phyloP scores from a whole-genome alignment of 1,140 invertebrate species.

The Magallana gigas region DNA sequence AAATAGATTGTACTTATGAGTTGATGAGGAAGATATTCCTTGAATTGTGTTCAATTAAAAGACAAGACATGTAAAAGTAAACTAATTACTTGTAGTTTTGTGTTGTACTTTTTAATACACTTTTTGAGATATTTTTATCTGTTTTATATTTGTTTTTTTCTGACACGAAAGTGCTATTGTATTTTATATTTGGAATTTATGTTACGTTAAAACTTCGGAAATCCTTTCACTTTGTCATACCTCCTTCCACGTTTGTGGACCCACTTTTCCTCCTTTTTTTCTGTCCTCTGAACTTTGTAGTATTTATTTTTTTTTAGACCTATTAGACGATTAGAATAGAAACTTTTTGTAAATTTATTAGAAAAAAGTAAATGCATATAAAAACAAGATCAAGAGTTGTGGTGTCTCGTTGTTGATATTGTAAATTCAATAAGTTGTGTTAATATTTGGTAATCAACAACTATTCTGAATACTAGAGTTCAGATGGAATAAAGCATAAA shows the following conservation, averaged over 20 bases:
- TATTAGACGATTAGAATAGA: not conserved
- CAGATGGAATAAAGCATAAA: too few relatives aligned
- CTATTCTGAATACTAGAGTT: too few relatives aligned
- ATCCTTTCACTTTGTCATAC: slow-evolving; percentile 2
- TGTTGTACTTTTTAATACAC: slow-evolving; percentile 28
- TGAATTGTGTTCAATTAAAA: too few relatives aligned
- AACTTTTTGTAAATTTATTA: slow-evolving; percentile 18
- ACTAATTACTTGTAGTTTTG: not conserved
- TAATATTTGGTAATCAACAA: too few relatives aligned
- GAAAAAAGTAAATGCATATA: slow-evolving; percentile 11
- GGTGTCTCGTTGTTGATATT: not conserved
- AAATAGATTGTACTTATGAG: too few relatives aligned
- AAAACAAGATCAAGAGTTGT: not conserved
- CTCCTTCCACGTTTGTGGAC: not conserved
- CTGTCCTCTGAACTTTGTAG: slow-evolving; percentile 19
- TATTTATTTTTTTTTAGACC: slow-evolving; percentile 26
- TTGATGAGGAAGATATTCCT: too few relatives aligned
- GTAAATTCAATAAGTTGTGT: too few relatives aligned
- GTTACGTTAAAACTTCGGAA: slow-evolving; percentile 13
- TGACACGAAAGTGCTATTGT: slow-evolving; percentile 28
- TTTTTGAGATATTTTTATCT: slow-evolving; percentile 18
- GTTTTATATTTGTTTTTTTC: slow-evolving; percentile 15
- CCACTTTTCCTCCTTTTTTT: not conserved
- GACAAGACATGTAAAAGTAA: too few relatives aligned
- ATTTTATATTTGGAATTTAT: slow-evolving; percentile 19